phyloP scores from a whole-genome alignment of 2,888 invertebrate genomes.

The Deladenus siricidicola region DNA sequence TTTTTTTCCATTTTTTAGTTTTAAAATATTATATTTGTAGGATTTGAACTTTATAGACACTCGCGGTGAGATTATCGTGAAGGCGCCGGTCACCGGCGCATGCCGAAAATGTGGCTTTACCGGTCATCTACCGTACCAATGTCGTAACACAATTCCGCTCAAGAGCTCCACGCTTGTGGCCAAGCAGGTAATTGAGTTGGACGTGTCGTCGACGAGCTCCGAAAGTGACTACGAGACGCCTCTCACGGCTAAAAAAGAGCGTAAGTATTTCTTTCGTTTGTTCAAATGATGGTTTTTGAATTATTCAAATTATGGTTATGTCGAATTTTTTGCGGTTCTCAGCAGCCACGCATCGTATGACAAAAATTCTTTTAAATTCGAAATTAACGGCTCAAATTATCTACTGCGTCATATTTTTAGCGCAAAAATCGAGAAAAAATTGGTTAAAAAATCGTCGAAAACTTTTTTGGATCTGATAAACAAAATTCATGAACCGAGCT shows the following conservation, averaged over 20 bases:
- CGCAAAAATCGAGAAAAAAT: no score
- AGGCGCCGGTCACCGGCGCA: conserved; percentile 37
- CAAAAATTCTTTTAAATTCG: no score
- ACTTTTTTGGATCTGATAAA: no score
- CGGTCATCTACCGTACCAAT: conserved; percentile 57
- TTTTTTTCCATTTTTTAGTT: no score
- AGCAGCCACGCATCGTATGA: no score
- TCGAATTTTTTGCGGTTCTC: no score
- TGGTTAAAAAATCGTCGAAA: neutral
- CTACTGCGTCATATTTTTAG: neutral
- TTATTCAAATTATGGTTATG: neutral
- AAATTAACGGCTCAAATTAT: conserved; percentile 7
- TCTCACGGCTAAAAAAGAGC: conserved; percentile 17
- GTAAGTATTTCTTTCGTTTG: neutral
- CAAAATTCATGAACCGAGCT: no score
- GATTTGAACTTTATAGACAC: no score
- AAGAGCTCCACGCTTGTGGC: neutral
- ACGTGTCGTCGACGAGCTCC: conserved; percentile 57
- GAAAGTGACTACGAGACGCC: conserved; percentile 54
- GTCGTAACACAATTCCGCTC: conserved; percentile 56
- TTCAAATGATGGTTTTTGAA: neutral
- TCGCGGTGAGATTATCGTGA: conserved; percentile 15
- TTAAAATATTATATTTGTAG: no score
- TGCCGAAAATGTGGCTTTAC: conserved; percentile 51
- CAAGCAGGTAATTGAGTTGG: conserved; percentile 54